A percentile compares a stretch with the other conserved stretches of the same genome.
Evolutionary conservation across 2,888 invertebrate genomes (phyloP).

Genomic region (Mimas tiliae): DNA sequence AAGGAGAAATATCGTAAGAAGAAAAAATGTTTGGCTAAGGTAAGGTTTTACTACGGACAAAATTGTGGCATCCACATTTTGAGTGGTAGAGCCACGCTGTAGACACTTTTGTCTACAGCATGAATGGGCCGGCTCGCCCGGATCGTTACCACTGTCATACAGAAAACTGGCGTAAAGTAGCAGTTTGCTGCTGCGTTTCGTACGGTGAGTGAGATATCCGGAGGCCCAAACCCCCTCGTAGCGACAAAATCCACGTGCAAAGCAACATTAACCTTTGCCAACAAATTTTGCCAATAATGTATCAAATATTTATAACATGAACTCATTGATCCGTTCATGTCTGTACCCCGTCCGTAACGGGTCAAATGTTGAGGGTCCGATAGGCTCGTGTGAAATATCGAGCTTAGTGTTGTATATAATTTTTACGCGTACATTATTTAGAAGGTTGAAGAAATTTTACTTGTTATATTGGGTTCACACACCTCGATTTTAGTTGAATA

Average conservation of each 20-base stretch:
- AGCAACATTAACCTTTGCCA: neutral
- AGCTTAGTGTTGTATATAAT: neutral
- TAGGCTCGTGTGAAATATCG: neutral
- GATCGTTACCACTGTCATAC: too few relatives aligned
- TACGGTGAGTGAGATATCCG: too few relatives aligned
- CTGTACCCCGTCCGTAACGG: neutral
- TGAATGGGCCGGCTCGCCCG: too few relatives aligned
- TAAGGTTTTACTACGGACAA: conserved; percentile 34
- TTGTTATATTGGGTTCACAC: too few relatives aligned
- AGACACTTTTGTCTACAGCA: too few relatives aligned
- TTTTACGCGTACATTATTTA: neutral
- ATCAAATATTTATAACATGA: neutral
- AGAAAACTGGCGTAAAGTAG: too few relatives aligned
- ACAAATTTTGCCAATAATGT: neutral
- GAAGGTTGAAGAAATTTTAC: neutral
- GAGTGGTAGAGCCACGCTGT: too few relatives aligned
- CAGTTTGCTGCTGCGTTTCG: too few relatives aligned
- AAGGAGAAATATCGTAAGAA: conserved; percentile 58
- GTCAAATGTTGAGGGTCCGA: conserved; percentile 13
- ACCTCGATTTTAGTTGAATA: too few relatives aligned
- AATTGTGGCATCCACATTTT: too few relatives aligned
- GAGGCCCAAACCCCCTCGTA: too few relatives aligned
- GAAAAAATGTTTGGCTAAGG: conserved; percentile 42
- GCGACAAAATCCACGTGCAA: neutral
- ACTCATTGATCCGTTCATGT: neutral